Evolutionary conservation across 2,797 vertebrate species (phyloP), one percentile per base, ranked within the genome.

Genomic region (Coluber constrictor): DNA sequence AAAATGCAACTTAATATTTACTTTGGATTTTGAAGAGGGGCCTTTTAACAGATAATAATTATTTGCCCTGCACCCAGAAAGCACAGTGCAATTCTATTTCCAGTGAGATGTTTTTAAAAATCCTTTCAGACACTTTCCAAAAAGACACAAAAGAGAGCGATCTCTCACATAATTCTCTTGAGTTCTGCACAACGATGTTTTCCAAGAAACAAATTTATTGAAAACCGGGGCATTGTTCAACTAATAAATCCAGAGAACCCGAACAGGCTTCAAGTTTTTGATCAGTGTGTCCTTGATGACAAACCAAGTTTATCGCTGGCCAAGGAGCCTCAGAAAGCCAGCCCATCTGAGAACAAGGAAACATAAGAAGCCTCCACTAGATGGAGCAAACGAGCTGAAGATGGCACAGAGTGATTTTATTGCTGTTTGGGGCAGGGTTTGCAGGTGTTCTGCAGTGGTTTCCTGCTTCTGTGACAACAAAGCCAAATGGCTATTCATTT

Each of bases 281-380:
- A 47, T 43, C 56, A 27, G 43, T 18, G 27, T 6, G 29, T 5
- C 16, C 5, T 27, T 4, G 63, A 18, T 37, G 56, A 51, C 56
- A 54, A 89, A 37, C 27, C 2, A 11, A 32, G 55, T 37, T 63
- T 63, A 43, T 55, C 66, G 13, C 18, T 23, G 11, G n/a, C 20
- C 60, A 83, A 91, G 3, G 2, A 9, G 0, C 20, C 55, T 29
- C 10, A 15, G 15, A 47, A n/a, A 37, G 43, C 74, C 23, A 90
- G n/a, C 0, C 5, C 54, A 13, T 61, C 25, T 87, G 18, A 43
- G 59, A 2, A 1, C 18, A 6, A 88, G 87, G 61, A 8, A 92
- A 74, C n/a, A 63, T 93, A 96, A 89, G 11, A 92, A 23, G 6
- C 88, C 92, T 96, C 96, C 96, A 95, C 94, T 94, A 97, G 96